These are phyloP conservation scores for Dermolepida albohirtum DNA, from an alignment of 2,888 invertebrate species.

Conservation along the genomic window DNA sequence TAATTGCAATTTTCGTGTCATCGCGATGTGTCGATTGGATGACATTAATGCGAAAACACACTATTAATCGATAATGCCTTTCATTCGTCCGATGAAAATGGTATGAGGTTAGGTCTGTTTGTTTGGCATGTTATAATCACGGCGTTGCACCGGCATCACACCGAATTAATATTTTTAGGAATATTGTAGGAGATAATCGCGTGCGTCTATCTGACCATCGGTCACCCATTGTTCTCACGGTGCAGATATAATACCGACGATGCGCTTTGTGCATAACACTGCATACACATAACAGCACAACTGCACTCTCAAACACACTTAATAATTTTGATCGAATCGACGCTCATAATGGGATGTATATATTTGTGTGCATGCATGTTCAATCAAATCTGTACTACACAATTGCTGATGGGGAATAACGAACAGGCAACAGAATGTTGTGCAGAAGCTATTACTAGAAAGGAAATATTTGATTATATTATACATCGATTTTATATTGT, in stretches of 20 bases:
- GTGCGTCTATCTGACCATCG: conserved; percentile 41
- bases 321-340: conserved; percentile 43
- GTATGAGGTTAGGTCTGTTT: conserved; percentile 29
- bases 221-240: conserved; percentile 39
- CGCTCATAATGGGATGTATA: conserved; percentile 40
- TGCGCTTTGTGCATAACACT: conserved; percentile 38
- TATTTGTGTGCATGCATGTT: conserved; percentile 40
- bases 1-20: conserved; percentile 59
- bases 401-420: conserved; percentile 36
- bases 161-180: conserved; percentile 46
- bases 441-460: conserved; percentile 2
- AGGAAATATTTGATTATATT: conserved; percentile 3
- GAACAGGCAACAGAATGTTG: conserved; percentile 18
- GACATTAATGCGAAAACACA: conserved; percentile 38
- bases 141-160: conserved; percentile 37
- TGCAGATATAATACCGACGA: conserved; percentile 35
- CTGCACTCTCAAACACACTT: conserved; percentile 43
- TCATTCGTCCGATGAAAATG: neutral
- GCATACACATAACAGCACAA: conserved; percentile 39
- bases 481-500: too few species aligned
- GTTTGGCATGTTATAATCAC: conserved; percentile 43
- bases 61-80: conserved; percentile 18
- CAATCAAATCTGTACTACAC: conserved; percentile 43
- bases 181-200: conserved; percentile 44
- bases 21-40: conserved; percentile 43